Evolutionary conservation across 2,888 invertebrate species (phyloP).

Genomic region (Leptopterna dolabrata): DNA sequence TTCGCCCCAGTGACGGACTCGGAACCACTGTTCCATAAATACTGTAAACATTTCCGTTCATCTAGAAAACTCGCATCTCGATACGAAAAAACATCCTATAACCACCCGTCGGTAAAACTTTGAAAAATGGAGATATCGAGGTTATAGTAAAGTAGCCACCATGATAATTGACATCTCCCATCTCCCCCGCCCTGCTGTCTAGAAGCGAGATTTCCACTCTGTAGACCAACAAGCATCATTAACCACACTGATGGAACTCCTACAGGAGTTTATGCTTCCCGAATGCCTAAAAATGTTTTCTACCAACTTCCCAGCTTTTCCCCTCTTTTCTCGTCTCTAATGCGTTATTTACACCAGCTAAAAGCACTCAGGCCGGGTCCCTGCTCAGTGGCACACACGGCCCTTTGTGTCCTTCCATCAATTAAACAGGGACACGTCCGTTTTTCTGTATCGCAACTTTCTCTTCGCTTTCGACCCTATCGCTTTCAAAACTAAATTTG

Average conservation of each 20-base stretch:
- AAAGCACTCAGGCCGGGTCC: conserved; percentile 30
- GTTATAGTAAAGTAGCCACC: no score
- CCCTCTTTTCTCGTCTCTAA: not conserved
- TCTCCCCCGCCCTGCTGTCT: no score
- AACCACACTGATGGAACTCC: conserved; percentile 8
- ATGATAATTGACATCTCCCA: no score
- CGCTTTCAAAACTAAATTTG: no score
- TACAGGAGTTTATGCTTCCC: conserved; percentile 6
- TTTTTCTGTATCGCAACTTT: not conserved
- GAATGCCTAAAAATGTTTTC: conserved; percentile 26
- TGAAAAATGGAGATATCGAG: no score
- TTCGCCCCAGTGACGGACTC: no score
- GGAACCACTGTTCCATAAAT: no score
- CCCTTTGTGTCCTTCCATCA: not conserved
- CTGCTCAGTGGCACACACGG: not conserved
- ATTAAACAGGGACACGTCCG: not conserved
- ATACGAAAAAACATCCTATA: no score
- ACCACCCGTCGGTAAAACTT: no score
- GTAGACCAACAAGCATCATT: not conserved
- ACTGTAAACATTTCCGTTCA: no score
- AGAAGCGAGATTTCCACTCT: no score
- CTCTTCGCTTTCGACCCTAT: not conserved
- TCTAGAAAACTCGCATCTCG: no score
- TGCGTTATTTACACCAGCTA: conserved; percentile 45
- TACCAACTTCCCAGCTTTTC: not conserved